Evolutionary conservation across 2,113 vertebrate genomes (phyloP).

Genomic region (Furnarius figulus): DNA sequence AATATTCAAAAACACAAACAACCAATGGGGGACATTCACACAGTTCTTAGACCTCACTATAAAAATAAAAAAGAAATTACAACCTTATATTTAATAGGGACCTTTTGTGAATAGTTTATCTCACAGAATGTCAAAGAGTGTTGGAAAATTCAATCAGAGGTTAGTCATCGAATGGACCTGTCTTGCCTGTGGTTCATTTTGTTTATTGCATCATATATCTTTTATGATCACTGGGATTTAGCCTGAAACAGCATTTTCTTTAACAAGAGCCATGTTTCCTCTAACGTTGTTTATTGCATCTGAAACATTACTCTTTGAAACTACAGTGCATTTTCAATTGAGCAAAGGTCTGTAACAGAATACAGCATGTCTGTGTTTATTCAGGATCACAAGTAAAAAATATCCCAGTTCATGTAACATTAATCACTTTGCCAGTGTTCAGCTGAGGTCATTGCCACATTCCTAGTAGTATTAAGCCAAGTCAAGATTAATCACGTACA

Average conservation of each 20-base stretch:
- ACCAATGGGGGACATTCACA: constrained; percentile 25
- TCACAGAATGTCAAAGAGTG: constrained; percentile 62
- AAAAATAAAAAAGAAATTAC: constrained; percentile 63
- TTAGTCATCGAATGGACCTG: constrained; percentile 70
- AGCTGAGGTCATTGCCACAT: constrained; percentile 82
- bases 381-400: constrained; percentile 70
- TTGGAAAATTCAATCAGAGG: constrained; percentile 76
- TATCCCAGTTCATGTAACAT: constrained; percentile 78
- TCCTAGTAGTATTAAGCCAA: constrained; percentile 78
- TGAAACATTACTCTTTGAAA: constrained; percentile 80
- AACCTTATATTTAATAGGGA: constrained; percentile 66
- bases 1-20: constrained; percentile 70
- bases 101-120: constrained; percentile 71
- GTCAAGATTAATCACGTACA: constrained; percentile 82
- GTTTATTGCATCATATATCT: constrained; percentile 83
- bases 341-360: constrained; percentile 79
- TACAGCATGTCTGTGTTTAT: constrained; percentile 80
- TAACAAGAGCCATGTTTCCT: constrained; percentile 78
- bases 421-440: constrained; percentile 81
- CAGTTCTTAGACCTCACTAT: constrained; percentile 19
- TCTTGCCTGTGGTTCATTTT: constrained; percentile 78
- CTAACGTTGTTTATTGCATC: constrained; percentile 78
- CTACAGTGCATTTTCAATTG: constrained; percentile 72
- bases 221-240: constrained; percentile 80
- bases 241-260: constrained; percentile 83